phyloP scores from a whole-genome alignment of 2,888 invertebrate genomes.

The Parochlus steinenii region DNA sequence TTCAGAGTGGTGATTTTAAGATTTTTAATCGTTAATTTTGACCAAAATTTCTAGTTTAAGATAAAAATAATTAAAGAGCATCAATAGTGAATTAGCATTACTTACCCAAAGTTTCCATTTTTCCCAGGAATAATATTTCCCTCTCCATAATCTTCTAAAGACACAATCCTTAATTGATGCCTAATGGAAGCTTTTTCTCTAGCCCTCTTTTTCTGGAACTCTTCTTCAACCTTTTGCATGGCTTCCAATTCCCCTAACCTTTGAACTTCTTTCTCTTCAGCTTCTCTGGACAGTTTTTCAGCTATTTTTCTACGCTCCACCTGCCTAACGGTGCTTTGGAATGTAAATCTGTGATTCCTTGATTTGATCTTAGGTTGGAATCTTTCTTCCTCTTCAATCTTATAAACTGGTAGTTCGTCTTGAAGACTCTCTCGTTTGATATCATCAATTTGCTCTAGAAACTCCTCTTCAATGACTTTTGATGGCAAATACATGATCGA shows the following conservation, averaged over 20 bases:
- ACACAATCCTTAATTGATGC: conserved; percentile 55
- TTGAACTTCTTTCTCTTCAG: conserved; percentile 59
- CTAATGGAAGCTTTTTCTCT: conserved; percentile 57
- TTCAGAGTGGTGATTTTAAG: neutral
- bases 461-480: neutral
- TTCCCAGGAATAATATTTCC: conserved; percentile 14
- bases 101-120: conserved; percentile 4
- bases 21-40: neutral
- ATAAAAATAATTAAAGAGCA: neutral
- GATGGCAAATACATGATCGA: conserved; percentile 11
- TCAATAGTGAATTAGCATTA: conserved; percentile 1
- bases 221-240: conserved; percentile 72
- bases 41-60: conserved; percentile 1
- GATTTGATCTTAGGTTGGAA: neutral
- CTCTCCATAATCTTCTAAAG: conserved; percentile 37
- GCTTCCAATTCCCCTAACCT: conserved; percentile 61
- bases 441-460: too few species aligned
- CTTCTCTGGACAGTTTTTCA: conserved; percentile 58
- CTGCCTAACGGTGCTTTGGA: conserved; percentile 71
- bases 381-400: conserved; percentile 1
- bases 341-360: conserved; percentile 54
- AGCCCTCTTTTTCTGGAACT: conserved; percentile 70
- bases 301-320: conserved; percentile 57
- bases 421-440: too few species aligned
- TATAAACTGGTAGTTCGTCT: too few species aligned